phyloP scores from a whole-genome alignment of 2,888 invertebrate species.

The Coenonympha glycerion region DNA sequence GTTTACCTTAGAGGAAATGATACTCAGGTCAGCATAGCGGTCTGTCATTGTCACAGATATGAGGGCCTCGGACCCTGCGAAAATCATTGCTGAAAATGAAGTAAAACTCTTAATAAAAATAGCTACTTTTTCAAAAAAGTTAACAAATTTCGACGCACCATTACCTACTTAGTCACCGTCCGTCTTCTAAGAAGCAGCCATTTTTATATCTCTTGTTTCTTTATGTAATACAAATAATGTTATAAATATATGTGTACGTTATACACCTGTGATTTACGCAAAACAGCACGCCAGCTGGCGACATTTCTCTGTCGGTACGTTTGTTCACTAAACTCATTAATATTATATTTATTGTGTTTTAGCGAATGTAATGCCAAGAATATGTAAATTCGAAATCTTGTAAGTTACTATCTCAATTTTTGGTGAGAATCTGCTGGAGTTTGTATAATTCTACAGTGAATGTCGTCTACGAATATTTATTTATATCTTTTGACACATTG shows the following conservation, averaged over 20 bases:
- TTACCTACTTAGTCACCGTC: slow-evolving; percentile 38
- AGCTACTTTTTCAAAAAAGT: too few relatives aligned
- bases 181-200: slow-evolving; percentile 55
- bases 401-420: too few relatives aligned
- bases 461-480: too few relatives aligned
- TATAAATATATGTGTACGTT: neutral
- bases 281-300: slow-evolving; percentile 38
- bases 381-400: neutral
- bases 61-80: too few relatives aligned
- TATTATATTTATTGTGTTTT: slow-evolving; percentile 10
- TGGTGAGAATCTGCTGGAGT: too few relatives aligned
- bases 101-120: too few relatives aligned
- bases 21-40: too few relatives aligned
- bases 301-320: slow-evolving; percentile 40
- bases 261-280: slow-evolving; percentile 52
- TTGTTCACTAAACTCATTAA: slow-evolving; percentile 21
- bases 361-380: neutral
- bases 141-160: slow-evolving; percentile 6
- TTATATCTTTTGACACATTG: too few relatives aligned
- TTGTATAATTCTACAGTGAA: too few relatives aligned
- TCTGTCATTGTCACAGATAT: too few relatives aligned
- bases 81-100: too few relatives aligned
- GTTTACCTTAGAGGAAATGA: too few relatives aligned
- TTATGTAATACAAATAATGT: slow-evolving; percentile 64
- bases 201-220: slow-evolving; percentile 52